Conservation (phyloP, 1,140 invertebrate species). For the Eubasilissa regina region DNA sequence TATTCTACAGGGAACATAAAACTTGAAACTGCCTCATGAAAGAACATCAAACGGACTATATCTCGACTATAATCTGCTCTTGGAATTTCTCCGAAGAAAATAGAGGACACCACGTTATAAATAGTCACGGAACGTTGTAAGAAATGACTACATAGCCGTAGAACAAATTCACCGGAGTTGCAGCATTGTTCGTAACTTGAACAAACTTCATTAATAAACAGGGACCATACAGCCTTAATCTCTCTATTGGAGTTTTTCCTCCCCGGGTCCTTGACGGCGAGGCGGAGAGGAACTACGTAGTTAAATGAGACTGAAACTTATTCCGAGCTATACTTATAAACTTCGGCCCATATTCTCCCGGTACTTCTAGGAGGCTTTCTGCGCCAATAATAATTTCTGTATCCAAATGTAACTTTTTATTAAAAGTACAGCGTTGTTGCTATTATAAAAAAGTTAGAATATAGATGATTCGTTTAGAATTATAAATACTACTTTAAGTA, state of each 20-base stretch:
- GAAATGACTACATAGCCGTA: not conserved
- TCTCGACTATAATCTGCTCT: too few species aligned
- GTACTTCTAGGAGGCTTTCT: not conserved
- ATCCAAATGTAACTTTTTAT: too few species aligned
- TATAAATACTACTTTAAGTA: too few species aligned
- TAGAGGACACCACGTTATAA: conserved; percentile 9
- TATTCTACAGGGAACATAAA: too few species aligned
- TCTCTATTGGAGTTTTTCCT: conserved; percentile 4
- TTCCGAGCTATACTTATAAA: conserved; percentile 51
- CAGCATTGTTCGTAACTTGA: conserved; percentile 30
- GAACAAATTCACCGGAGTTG: conserved; percentile 24
- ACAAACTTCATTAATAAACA: conserved; percentile 40
- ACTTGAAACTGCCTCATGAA: too few species aligned
- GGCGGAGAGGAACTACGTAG: conserved; percentile 47
- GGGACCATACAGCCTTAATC: conserved; percentile 33
- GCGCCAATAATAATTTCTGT: too few species aligned
- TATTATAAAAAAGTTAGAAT: too few species aligned
- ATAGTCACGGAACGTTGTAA: conserved; percentile 7
- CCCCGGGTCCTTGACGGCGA: conserved; percentile 17
- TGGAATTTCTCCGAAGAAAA: conserved; percentile 5
- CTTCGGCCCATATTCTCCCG: conserved; percentile 42
- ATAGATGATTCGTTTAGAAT: too few species aligned
- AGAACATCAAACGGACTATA: too few species aligned
- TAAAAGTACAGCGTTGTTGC: too few species aligned
- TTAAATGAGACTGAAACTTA: conserved; percentile 54